Conservation (phyloP, 2,113 vertebrate species). For the Gavia stellata region DNA sequence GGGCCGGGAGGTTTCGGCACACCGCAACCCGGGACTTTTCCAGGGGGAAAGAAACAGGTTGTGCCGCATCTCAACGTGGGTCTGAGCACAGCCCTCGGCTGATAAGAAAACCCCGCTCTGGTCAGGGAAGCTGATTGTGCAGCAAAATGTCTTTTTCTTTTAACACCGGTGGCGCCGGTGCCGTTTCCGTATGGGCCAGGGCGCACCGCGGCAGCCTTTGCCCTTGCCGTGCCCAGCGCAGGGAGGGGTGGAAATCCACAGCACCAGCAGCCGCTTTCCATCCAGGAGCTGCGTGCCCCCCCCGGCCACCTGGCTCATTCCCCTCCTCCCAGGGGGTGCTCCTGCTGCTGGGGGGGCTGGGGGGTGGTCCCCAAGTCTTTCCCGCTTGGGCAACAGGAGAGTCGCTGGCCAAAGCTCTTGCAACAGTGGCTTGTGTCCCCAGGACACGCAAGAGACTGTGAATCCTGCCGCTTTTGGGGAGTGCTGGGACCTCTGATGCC, state of each 20-base stretch:
- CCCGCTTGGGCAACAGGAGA: fast-evolving
- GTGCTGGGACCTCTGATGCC: neutral
- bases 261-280: neutral
- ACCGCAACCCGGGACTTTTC: neutral
- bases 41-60: neutral
- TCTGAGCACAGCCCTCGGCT: neutral
- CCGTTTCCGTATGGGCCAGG: neutral
- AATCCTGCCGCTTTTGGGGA: neutral
- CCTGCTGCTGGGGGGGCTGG: neutral
- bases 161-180: fast-evolving
- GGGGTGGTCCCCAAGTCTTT: neutral
- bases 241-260: neutral
- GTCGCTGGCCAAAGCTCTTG: neutral
- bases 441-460: fast-evolving
- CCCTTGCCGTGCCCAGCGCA: neutral
- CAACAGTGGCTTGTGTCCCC: no score
- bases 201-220: neutral
- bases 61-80: neutral
- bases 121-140: neutral
- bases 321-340: neutral
- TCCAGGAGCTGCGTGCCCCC: fast-evolving
- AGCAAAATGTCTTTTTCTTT: neutral
- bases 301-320: fast-evolving
- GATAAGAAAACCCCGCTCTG: neutral
- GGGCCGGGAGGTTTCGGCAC: fast-evolving